A percentile compares a stretch with the other conserved stretches of the same genome.
These are phyloP conservation scores for Vidua chalybeata DNA, from an alignment of 2,113 vertebrate species.

Conservation along the genomic window DNA sequence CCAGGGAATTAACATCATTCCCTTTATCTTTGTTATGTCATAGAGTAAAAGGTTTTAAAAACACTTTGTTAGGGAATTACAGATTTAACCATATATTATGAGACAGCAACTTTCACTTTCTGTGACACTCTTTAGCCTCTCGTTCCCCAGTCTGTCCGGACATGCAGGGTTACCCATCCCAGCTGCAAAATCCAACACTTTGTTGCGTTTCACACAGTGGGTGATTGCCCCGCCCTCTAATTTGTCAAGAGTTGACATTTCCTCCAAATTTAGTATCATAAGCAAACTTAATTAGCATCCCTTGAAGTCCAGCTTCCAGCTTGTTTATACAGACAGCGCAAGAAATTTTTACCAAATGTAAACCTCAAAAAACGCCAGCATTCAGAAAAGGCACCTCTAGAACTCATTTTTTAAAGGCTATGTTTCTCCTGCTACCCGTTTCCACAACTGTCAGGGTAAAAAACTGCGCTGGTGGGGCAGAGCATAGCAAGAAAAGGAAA, in stretches of 20 bases:
- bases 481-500: accelerated
- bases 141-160: not conserved
- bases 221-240: too few relatives aligned
- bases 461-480: not conserved
- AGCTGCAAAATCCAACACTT: not conserved
- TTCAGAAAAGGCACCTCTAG: not conserved
- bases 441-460: not conserved
- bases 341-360: not conserved
- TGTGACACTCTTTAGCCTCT: not conserved
- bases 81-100: not conserved
- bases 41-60: not conserved
- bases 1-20: constrained; percentile 78
- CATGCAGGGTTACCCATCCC: accelerated
- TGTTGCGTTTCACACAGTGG: not conserved
- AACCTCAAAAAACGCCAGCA: not conserved
- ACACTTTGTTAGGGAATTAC: not conserved
- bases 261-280: not conserved
- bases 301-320: not conserved
- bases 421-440: not conserved
- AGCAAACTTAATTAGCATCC: not conserved
- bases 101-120: not conserved
- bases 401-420: not conserved
- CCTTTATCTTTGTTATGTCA: not conserved
- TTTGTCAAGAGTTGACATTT: not conserved
- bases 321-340: not conserved